Conservation (phyloP, 2,888 invertebrate species). For the Ormyrus rosae region DNA sequence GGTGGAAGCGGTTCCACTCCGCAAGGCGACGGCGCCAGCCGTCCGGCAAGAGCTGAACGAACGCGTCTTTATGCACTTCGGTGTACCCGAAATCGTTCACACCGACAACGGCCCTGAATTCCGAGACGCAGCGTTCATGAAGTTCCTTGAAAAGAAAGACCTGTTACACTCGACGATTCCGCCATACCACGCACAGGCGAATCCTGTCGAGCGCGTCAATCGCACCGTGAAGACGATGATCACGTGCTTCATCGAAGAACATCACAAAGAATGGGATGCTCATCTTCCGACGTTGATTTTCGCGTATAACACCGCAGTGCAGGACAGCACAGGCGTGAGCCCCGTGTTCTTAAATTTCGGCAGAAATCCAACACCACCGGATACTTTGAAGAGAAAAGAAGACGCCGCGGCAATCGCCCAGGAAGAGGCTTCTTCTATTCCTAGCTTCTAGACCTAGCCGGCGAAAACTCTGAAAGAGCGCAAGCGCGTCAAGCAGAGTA, state of each 20-base stretch:
- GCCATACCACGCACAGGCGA: not conserved
- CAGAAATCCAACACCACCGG: too few relatives aligned
- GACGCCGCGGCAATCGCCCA: not conserved
- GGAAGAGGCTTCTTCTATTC: too few relatives aligned
- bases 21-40: too few relatives aligned
- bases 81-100: not conserved
- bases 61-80: not conserved
- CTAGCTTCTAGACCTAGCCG: too few relatives aligned
- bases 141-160: not conserved
- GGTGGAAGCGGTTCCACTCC: too few relatives aligned
- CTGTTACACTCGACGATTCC: too few relatives aligned
- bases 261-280: too few relatives aligned
- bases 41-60: not conserved
- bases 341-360: too few relatives aligned
- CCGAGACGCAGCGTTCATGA: not conserved
- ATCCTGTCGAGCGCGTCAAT: not conserved
- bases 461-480: too few relatives aligned
- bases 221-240: not conserved
- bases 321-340: not conserved
- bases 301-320: too few relatives aligned
- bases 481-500: too few relatives aligned
- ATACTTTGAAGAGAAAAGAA: not conserved
- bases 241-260: too few relatives aligned
- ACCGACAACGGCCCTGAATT: not conserved
- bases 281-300: not conserved